These are phyloP conservation scores for Globodera rostochiensis DNA, from an alignment of 1,140 invertebrate species.

Conservation along the genomic window DNA sequence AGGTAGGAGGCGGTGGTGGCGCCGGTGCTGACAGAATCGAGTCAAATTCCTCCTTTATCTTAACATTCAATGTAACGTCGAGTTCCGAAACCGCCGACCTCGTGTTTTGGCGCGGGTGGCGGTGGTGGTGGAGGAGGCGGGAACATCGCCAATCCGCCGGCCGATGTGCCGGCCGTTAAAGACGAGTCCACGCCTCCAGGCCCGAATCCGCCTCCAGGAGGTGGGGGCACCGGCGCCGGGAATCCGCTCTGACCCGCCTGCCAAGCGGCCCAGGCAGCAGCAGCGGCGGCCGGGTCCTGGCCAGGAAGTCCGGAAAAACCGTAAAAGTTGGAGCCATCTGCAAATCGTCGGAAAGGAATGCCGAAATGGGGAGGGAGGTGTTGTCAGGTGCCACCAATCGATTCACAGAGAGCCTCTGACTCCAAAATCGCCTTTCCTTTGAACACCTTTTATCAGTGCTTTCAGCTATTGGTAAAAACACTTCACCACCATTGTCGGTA, in stretches of 20 bases:
- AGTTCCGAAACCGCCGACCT: not conserved
- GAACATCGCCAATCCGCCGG: slow-evolving; percentile 26
- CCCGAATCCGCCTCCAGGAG: slow-evolving; percentile 14
- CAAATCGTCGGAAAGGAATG: too few relatives aligned
- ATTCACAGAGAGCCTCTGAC: slow-evolving; percentile 1
- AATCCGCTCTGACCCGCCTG: slow-evolving; percentile 12
- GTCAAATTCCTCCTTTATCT: slow-evolving; percentile 26
- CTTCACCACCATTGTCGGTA: not conserved
- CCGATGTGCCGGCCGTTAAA: slow-evolving; percentile 3
- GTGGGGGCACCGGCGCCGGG: slow-evolving; percentile 27
- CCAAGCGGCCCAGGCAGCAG: slow-evolving; percentile 31
- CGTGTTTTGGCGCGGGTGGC: slow-evolving; percentile 35
- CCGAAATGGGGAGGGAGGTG: not conserved
- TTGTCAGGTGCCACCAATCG: slow-evolving; percentile 26
- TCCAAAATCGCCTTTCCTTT: slow-evolving; percentile 6
- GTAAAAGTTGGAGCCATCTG: slow-evolving; percentile 1
- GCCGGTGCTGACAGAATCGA: slow-evolving; percentile 32
- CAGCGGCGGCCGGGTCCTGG: slow-evolving; percentile 30
- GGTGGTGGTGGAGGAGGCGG: slow-evolving; percentile 44
- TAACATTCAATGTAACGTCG: not conserved
- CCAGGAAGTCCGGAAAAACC: slow-evolving; percentile 21
- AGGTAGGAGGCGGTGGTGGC: slow-evolving; percentile 19
- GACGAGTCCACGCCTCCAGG: not conserved
- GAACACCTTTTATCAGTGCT: not conserved
- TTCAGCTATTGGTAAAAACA: slow-evolving; percentile 26